Evolutionary conservation across 2,888 invertebrate genomes (phyloP), one percentile per base, ranked within the genome.

Genomic region (Neoscelio sp.): DNA sequence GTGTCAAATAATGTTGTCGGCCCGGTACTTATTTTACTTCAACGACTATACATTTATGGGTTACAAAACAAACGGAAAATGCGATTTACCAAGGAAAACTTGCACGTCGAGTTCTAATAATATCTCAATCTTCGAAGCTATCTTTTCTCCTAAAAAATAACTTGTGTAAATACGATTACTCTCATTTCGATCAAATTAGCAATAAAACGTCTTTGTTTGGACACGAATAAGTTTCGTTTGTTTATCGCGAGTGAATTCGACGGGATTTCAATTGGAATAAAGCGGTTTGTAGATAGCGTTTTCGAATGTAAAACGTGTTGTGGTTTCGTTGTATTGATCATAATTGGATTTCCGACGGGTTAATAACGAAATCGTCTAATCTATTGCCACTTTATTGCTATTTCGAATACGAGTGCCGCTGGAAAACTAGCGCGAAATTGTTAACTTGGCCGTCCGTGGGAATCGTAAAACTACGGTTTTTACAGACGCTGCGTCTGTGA

Each of bases 401-500:
- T 26, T 23, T 20, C 0, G 17, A 30, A 60, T 26, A 28, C 20
- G 33, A 42, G 20, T 23, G 13, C 33, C 28, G 58, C 40, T 30
- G 38, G 38, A 54, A 74, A 65, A 56, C 42, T 15, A 56, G 28
- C 48, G 48, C 56, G 46, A 65, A 74, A 56, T 46, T 40, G 28
- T 7, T 23, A 28, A 13, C 50, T 13, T 15, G 23, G 15, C 13
- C 15, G 60, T 52, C 26, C 56, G 35, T 46, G 71, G 46, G 56
- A 73, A 73, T 56, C 64, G 64, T 65, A 64, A 73, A 73, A 18
- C 15, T 23, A 1, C 35, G 30, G 20, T 64, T 54, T 46, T 64
- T 33, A 23, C 58, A 33, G 12, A 35, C 17, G 30, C 33, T 7
- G 10, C 15, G 10, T 38, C 23, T 46, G 40, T 15, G 35, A 65